Conservation (phyloP, 2,888 invertebrate species). For the Notodonta ziczac region DNA sequence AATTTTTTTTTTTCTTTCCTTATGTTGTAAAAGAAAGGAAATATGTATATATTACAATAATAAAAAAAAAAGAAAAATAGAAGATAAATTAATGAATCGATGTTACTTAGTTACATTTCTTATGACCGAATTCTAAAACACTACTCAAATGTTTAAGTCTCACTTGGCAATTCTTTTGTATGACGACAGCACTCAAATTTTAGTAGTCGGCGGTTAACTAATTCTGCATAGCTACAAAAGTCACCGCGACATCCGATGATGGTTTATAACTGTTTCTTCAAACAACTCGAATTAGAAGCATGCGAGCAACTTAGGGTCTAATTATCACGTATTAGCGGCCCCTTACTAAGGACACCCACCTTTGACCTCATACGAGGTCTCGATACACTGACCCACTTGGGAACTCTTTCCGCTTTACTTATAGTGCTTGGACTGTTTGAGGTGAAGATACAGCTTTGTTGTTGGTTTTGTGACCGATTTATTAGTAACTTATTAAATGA, state of each 20-base stretch:
- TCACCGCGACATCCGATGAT: constrained; percentile 38
- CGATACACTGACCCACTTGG: constrained; percentile 61
- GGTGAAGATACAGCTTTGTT: not conserved
- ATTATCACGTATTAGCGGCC: constrained; percentile 70
- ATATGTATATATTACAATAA: no score
- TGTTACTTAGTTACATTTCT: no score
- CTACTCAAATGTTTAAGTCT: no score
- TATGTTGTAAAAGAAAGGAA: no score
- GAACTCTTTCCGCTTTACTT: constrained; percentile 21
- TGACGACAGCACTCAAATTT: no score
- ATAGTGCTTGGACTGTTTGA: constrained; percentile 18
- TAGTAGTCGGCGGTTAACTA: no score
- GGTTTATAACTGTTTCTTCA: constrained; percentile 56
- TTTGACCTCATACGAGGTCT: constrained; percentile 60
- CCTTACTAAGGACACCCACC: constrained; percentile 58
- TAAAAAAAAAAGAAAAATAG: no score
- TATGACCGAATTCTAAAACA: no score
- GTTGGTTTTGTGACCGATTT: not conserved
- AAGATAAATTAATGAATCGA: no score
- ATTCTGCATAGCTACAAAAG: constrained; percentile 8
- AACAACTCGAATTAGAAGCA: constrained; percentile 64
- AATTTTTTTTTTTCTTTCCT: no score
- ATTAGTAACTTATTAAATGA: no score
- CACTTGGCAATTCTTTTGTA: no score
- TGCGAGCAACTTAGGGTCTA: constrained; percentile 67